Conservation (phyloP, 2,888 invertebrate genomes). For the Stomorhina lunata region DNA sequence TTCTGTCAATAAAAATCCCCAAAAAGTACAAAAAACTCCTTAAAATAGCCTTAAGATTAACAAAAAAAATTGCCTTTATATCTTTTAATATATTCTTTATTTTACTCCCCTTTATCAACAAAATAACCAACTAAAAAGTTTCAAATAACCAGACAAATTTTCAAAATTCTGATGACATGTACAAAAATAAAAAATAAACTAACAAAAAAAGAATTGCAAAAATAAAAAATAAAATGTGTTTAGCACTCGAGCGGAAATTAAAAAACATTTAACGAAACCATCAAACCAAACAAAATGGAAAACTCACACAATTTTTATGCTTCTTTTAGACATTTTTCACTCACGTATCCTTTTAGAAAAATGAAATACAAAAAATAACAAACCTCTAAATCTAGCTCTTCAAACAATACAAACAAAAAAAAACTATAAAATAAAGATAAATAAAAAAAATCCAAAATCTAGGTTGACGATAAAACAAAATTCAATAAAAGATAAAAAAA, state of each 20-base stretch:
- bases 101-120: no score
- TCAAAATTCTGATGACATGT: not conserved
- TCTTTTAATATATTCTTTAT: no score
- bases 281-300: no score
- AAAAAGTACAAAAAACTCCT: no score
- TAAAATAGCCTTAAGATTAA: no score
- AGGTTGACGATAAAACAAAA: conserved; percentile 28
- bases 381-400: conserved; percentile 4
- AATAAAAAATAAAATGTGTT: conserved; percentile 17
- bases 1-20: no score
- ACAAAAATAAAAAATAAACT: not conserved
- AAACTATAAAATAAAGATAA: not conserved
- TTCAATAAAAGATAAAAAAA: not conserved
- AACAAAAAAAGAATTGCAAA: not conserved
- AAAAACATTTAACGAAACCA: conserved; percentile 39
- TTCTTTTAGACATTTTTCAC: not conserved
- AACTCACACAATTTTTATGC: not conserved
- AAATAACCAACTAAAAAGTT: no score
- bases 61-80: no score
- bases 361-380: conserved; percentile 5
- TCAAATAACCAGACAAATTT: no score
- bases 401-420: conserved; percentile 11
- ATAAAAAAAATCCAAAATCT: conserved; percentile 22
- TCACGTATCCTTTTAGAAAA: not conserved
- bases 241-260: conserved; percentile 51